phyloP scores from a whole-genome alignment of 2,797 vertebrate genomes.

The Propithecus perrieri region DNA sequence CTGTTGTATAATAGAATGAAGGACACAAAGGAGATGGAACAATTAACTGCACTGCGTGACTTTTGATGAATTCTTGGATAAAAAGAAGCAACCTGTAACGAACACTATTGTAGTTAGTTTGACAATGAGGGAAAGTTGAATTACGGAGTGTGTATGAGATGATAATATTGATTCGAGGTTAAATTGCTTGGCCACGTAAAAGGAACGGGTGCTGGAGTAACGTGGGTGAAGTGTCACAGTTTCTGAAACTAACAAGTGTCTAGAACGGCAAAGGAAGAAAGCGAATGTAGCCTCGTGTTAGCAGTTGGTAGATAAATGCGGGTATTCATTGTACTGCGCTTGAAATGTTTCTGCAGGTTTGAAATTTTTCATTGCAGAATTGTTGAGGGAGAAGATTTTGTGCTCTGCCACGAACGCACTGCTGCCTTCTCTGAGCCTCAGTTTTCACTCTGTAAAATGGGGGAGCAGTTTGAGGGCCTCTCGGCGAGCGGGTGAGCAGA shows the following conservation, averaged over 20 bases:
- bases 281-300: rapidly evolving
- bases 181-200: neutral
- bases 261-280: neutral
- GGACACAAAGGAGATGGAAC: rapidly evolving
- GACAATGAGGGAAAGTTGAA: neutral
- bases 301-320: no score
- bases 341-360: neutral
- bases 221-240: neutral
- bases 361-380: neutral
- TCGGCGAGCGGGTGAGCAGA: neutral
- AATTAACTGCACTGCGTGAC: rapidly evolving
- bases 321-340: neutral
- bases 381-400: neutral
- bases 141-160: rapidly evolving
- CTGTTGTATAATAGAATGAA: rapidly evolving
- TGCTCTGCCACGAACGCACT: rapidly evolving
- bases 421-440: neutral
- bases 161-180: neutral
- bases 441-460: neutral
- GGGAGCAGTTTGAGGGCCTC: rapidly evolving
- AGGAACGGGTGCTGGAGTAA: rapidly evolving
- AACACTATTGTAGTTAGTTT: rapidly evolving
- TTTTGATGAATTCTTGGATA: no score
- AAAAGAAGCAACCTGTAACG: rapidly evolving
- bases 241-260: neutral